These are phyloP conservation scores for Blastomussa wellsi DNA, from an alignment of 92 coral and sea anemone genomes.

Conservation along the genomic window DNA sequence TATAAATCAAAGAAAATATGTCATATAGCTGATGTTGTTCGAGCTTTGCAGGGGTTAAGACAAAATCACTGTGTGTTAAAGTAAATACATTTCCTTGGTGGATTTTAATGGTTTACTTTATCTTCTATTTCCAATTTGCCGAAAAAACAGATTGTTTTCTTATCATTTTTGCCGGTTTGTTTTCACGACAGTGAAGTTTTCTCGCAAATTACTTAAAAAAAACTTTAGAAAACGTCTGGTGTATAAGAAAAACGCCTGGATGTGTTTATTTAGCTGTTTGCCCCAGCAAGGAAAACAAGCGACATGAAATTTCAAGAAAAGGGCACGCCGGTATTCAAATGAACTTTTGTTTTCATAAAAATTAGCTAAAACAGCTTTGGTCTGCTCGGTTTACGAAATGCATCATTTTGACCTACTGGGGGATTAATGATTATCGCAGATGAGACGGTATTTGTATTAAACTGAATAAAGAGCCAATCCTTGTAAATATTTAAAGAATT, in stretches of 20 bases:
- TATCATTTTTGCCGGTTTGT: slow-evolving; percentile 50
- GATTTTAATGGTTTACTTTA: slow-evolving; percentile 20
- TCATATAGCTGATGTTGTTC: background rate
- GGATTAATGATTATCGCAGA: slow-evolving; percentile 27
- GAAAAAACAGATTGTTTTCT: slow-evolving; percentile 67
- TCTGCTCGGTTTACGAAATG: slow-evolving; percentile 22
- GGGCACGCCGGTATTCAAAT: background rate
- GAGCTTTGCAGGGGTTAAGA: slow-evolving; percentile 41
- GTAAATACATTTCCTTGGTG: slow-evolving; percentile 50
- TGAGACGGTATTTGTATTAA: slow-evolving; percentile 20
- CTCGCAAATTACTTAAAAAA: slow-evolving; percentile 26
- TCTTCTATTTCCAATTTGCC: slow-evolving; percentile 30
- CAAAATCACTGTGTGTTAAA: slow-evolving; percentile 57
- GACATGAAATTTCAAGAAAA: background rate
- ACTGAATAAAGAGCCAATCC: background rate
- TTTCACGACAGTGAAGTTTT: slow-evolving; percentile 44
- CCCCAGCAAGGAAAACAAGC: slow-evolving; percentile 26
- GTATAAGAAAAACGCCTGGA: background rate
- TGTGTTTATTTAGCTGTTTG: slow-evolving; percentile 36
- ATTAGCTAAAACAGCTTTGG: slow-evolving; percentile 32
- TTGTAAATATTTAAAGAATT: slow-evolving; percentile 9
- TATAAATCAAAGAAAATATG: slow-evolving; percentile 12
- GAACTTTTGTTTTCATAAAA: slow-evolving; percentile 26
- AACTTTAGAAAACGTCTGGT: slow-evolving; percentile 16
- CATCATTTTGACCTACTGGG: slow-evolving; percentile 10